A percentile compares a stretch with the other conserved stretches of the same genome.
Conservation (phyloP, 2,888 invertebrate genomes). For the Polyommatus iphigenia region DNA sequence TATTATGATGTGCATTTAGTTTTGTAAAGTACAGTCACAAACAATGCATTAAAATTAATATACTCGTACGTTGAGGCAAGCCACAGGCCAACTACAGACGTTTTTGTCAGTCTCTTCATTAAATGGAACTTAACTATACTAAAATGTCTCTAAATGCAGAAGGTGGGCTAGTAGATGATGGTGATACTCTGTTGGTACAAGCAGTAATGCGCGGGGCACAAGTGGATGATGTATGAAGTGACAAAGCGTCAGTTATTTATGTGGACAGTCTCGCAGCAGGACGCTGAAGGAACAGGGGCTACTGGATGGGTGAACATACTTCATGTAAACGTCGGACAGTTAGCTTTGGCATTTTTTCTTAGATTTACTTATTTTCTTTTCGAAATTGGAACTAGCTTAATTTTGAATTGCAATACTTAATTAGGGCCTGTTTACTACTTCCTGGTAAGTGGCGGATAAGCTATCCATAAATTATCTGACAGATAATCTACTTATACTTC, state of each 20-base stretch:
- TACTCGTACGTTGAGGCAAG: no score
- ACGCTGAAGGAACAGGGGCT: slow-evolving; percentile 65
- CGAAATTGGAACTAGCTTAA: neutral
- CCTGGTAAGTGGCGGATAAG: no score
- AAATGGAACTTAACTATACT: no score
- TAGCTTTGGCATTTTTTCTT: neutral
- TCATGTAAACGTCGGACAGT: neutral
- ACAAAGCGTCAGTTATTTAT: slow-evolving; percentile 50
- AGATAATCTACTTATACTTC: no score
- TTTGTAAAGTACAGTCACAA: no score
- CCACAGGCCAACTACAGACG: no score
- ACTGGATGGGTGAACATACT: slow-evolving; percentile 47
- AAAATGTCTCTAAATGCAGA: no score
- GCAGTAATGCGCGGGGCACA: neutral
- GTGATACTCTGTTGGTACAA: neutral
- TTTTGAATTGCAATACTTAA: neutral
- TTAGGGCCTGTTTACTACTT: no score
- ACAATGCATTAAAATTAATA: no score
- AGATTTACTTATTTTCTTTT: neutral
- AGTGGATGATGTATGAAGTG: slow-evolving; percentile 42
- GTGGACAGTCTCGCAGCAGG: slow-evolving; percentile 61
- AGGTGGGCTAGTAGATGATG: neutral
- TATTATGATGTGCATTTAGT: no score
- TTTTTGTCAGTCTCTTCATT: no score
- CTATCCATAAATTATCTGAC: no score